Evolutionary conservation across 2,888 invertebrate genomes (phyloP).

Genomic region (Psococerastis gibbosa): DNA sequence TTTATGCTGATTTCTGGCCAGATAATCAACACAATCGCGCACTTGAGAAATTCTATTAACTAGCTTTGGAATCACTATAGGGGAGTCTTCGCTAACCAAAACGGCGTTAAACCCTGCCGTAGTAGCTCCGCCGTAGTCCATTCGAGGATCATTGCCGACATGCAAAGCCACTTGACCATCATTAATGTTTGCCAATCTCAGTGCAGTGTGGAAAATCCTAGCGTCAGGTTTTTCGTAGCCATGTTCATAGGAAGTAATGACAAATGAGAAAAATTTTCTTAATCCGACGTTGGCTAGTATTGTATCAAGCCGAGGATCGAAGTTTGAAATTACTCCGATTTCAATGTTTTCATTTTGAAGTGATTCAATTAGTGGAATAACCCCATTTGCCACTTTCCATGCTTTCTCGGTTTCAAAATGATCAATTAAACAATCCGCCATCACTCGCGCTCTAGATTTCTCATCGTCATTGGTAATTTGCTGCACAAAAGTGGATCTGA

Average conservation of each 20-base stretch:
- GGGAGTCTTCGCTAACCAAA: no score
- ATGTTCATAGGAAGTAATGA: slow-evolving; percentile 56
- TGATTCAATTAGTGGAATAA: slow-evolving; percentile 39
- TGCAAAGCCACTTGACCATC: slow-evolving; percentile 45
- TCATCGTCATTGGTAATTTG: slow-evolving; percentile 26
- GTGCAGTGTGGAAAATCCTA: slow-evolving; percentile 47
- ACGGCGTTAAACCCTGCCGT: slow-evolving; percentile 54
- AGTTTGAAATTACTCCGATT: slow-evolving; percentile 73
- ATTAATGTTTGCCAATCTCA: slow-evolving; percentile 28
- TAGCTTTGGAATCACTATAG: no score
- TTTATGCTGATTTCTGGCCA: no score
- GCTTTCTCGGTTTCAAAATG: slow-evolving; percentile 49
- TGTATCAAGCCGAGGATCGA: slow-evolving; percentile 57
- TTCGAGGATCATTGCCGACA: slow-evolving; percentile 55
- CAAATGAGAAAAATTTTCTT: slow-evolving; percentile 55
- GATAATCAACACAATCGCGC: no score
- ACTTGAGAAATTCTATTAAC: no score
- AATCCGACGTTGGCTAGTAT: slow-evolving; percentile 47
- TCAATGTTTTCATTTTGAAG: slow-evolving; percentile 30
- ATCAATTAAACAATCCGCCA: slow-evolving; percentile 42
- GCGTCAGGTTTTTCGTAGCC: slow-evolving; percentile 56
- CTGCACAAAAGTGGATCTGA: slow-evolving; percentile 41
- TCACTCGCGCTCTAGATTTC: slow-evolving; percentile 26
- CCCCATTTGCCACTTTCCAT: slow-evolving; percentile 52
- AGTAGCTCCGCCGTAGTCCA: slow-evolving; percentile 62